These are phyloP conservation scores for Leuctra nigra DNA, from an alignment of 2,888 invertebrate species.

Conservation along the genomic window DNA sequence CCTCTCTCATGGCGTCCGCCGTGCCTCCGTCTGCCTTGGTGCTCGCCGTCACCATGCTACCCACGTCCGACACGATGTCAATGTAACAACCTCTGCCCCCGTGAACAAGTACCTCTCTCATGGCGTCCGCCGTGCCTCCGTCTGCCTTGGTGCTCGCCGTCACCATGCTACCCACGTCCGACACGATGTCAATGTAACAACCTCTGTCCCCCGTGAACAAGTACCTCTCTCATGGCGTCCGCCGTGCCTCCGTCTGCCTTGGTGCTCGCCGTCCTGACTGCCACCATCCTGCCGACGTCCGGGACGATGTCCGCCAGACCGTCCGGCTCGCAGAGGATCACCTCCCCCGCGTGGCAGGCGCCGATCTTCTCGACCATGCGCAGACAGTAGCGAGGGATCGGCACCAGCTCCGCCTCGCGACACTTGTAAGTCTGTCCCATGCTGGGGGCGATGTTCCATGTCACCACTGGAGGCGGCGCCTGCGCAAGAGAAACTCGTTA, in stretches of 20 bases:
- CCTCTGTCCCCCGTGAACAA: too few relatives aligned
- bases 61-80: conserved; percentile 44
- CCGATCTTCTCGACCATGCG: conserved; percentile 51
- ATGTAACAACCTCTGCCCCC: too few relatives aligned
- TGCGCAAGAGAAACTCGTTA: too few relatives aligned
- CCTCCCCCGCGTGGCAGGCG: conserved; percentile 52
- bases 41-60: conserved; percentile 42
- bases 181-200: conserved; percentile 45
- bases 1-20: conserved; percentile 52
- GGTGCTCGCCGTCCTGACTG: conserved; percentile 42
- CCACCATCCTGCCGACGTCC: conserved; percentile 45
- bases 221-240: conserved; percentile 52
- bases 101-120: conserved; percentile 51
- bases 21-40: conserved; percentile 36
- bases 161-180: conserved; percentile 45
- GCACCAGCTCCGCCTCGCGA: conserved; percentile 49
- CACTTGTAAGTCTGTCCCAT: conserved; percentile 53
- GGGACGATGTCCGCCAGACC: conserved; percentile 44
- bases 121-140: conserved; percentile 40
- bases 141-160: conserved; percentile 36
- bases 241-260: conserved; percentile 37
- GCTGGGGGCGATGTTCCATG: conserved; percentile 55
- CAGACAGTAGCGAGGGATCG: conserved; percentile 50
- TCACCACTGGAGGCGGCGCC: conserved; percentile 50
- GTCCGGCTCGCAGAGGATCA: conserved; percentile 49